These are phyloP conservation scores for Erebia epiphron DNA, from an alignment of 2,888 invertebrate genomes.

Conservation along the genomic window DNA sequence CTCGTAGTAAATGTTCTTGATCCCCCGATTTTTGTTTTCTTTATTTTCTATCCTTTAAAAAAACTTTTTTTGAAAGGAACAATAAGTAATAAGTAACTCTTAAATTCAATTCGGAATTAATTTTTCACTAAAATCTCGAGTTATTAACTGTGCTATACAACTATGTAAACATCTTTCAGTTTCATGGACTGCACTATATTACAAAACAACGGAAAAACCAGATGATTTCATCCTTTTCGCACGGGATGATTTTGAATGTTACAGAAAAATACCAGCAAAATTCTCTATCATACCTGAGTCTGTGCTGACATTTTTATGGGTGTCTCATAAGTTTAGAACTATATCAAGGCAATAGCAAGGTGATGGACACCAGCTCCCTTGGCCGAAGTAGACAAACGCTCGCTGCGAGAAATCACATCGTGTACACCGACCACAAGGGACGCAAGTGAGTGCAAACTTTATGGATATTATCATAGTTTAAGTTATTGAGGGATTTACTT, in stretches of 20 bases:
- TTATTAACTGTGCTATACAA: background rate
- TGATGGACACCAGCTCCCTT: conserved; percentile 70
- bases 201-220: background rate
- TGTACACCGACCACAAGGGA: conserved; percentile 80
- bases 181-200: background rate
- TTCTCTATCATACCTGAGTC: background rate
- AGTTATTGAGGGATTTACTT: background rate
- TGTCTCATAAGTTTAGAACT: conserved; percentile 2
- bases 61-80: too few relatives aligned
- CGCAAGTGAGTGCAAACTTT: conserved; percentile 70
- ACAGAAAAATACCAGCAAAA: background rate
- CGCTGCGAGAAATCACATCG: conserved; percentile 76
- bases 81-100: too few relatives aligned
- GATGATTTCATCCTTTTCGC: background rate
- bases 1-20: too few relatives aligned
- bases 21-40: too few relatives aligned
- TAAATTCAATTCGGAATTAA: too few relatives aligned
- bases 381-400: conserved; percentile 64
- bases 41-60: too few relatives aligned
- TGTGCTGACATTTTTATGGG: background rate
- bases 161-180: background rate
- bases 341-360: conserved; percentile 30
- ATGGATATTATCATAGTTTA: background rate
- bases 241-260: background rate
- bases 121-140: background rate